These are phyloP conservation scores for Thalpophila matura DNA, from an alignment of 2,888 invertebrate species.

Conservation along the genomic window DNA sequence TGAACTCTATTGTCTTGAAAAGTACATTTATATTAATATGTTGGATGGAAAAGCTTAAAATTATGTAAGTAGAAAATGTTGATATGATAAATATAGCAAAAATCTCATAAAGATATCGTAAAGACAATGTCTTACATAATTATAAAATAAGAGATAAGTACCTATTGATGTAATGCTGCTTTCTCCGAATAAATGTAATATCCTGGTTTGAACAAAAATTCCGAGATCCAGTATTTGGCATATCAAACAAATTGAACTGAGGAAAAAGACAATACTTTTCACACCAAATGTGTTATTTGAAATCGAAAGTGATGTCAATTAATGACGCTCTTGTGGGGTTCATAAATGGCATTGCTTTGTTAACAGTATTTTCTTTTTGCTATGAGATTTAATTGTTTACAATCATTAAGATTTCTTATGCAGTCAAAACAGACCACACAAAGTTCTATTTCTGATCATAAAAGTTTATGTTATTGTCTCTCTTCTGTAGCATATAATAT, in stretches of 20 bases:
- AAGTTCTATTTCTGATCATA: constrained; percentile 20
- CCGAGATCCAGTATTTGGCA: constrained; percentile 65
- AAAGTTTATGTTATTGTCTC: constrained; percentile 13
- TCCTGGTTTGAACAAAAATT: constrained; percentile 37
- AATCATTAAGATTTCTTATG: constrained; percentile 12
- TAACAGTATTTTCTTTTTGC: constrained; percentile 38
- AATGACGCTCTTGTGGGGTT: not conserved
- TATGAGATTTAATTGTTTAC: constrained; percentile 32
- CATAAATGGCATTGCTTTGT: constrained; percentile 15
- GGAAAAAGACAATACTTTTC: constrained; percentile 77
- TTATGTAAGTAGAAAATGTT: constrained; percentile 65
- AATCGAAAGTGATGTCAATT: constrained; percentile 14
- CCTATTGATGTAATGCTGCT: constrained; percentile 46
- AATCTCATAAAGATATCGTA: constrained; percentile 73
- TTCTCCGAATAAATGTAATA: constrained; percentile 31
- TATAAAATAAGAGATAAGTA: constrained; percentile 55
- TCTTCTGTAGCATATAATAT: constrained; percentile 22
- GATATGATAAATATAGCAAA: constrained; percentile 59
- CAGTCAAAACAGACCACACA: constrained; percentile 33
- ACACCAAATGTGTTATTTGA: constrained; percentile 22
- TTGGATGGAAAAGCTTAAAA: constrained; percentile 64
- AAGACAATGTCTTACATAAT: constrained; percentile 73
- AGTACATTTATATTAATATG: constrained; percentile 68
- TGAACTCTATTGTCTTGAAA: constrained; percentile 70
- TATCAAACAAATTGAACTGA: constrained; percentile 74